Evolutionary conservation across 2,797 vertebrate genomes (phyloP).

Genomic region (Danio jaintianensis): DNA sequence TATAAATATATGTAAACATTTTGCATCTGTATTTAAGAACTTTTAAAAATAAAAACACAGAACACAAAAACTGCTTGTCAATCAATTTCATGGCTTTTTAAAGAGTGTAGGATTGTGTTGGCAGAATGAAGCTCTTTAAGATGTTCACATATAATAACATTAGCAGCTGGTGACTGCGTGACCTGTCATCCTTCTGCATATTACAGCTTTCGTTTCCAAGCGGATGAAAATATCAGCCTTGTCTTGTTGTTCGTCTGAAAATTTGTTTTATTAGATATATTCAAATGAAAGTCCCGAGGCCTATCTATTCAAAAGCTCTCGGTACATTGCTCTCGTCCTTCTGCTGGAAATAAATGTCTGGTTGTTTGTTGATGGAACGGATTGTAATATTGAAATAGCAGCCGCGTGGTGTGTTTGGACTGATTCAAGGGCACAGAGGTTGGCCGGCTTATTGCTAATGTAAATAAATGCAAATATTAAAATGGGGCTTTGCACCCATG

Average conservation of each 20-base stretch:
- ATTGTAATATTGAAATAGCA: slow-evolving; percentile 20
- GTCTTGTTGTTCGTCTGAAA: slow-evolving; percentile 28
- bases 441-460: slow-evolving; percentile 50
- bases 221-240: slow-evolving; percentile 48
- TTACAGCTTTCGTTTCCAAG: slow-evolving; percentile 45
- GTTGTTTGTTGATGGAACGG: slow-evolving; percentile 21
- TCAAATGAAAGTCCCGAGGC: slow-evolving; percentile 48
- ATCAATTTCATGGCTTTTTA: background rate
- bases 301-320: slow-evolving; percentile 30
- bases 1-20: too few relatives aligned
- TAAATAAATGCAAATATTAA: slow-evolving; percentile 64
- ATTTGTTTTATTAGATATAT: slow-evolving; percentile 55
- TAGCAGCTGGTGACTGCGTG: slow-evolving; percentile 25
- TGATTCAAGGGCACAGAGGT: slow-evolving; percentile 34
- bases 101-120: background rate
- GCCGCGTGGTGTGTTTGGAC: background rate
- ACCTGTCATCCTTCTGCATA: slow-evolving; percentile 43
- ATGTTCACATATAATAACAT: slow-evolving; percentile 34
- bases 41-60: background rate
- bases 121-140: slow-evolving; percentile 24
- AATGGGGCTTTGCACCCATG: slow-evolving; percentile 53
- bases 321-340: slow-evolving; percentile 12
- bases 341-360: slow-evolving; percentile 6
- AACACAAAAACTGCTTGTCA: background rate
- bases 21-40: background rate